phyloP scores from a whole-genome alignment of 2,113 vertebrate species.

The Abramis brama region DNA sequence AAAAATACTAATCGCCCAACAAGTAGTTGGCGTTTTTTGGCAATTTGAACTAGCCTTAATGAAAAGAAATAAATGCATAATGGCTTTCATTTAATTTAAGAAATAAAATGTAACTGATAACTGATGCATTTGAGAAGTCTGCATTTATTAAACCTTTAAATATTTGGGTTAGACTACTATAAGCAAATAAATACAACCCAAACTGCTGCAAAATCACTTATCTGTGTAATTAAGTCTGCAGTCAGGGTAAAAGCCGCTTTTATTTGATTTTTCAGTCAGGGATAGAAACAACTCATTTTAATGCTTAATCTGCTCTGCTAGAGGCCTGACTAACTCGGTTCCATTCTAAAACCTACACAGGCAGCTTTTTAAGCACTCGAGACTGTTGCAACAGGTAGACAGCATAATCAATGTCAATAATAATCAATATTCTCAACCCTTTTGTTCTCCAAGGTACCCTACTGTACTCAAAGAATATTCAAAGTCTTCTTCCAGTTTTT shows the following conservation, averaged over 20 bases:
- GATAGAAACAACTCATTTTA: slow-evolving; percentile 21
- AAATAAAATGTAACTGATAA: not conserved
- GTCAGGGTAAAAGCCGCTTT: slow-evolving; percentile 21
- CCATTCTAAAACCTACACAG: not conserved
- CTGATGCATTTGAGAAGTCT: not conserved
- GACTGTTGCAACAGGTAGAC: not conserved
- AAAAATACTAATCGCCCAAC: not conserved
- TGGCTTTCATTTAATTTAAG: not conserved
- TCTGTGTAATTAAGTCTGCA: slow-evolving; percentile 30
- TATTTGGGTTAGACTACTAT: slow-evolving; percentile 10
- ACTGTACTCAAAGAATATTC: too few relatives aligned
- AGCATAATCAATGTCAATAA: too few relatives aligned
- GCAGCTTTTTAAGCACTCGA: not conserved
- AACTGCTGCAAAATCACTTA: not conserved
- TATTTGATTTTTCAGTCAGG: slow-evolving; percentile 2
- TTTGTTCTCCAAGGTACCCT: too few relatives aligned
- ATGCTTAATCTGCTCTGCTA: slow-evolving; percentile 43
- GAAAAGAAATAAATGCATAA: not conserved
- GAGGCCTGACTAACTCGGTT: not conserved
- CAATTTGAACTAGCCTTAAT: not conserved
- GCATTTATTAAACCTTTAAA: not conserved
- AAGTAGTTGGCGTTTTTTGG: not conserved
- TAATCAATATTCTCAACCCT: too few relatives aligned
- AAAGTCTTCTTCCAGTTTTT: too few relatives aligned
- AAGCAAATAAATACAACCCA: not conserved